phyloP scores from a whole-genome alignment of 1,140 invertebrate genomes.

The Papilio xuthus region DNA sequence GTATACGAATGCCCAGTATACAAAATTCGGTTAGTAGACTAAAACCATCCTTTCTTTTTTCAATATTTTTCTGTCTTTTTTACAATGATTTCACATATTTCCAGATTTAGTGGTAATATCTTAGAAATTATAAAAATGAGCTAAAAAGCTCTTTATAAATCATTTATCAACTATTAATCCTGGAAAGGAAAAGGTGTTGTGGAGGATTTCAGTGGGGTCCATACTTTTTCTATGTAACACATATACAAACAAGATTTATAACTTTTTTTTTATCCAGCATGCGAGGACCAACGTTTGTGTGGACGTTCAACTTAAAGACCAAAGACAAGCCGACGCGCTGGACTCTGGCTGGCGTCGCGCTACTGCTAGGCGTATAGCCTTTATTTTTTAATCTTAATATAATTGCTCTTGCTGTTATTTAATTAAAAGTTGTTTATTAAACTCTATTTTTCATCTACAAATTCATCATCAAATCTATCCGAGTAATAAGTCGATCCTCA shows the following conservation, averaged over 20 bases:
- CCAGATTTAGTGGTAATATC: not conserved
- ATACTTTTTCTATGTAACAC: too few species aligned
- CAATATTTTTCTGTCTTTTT: not conserved
- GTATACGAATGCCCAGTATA: slow-evolving; percentile 97
- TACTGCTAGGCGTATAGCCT: slow-evolving; percentile 88
- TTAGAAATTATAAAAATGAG: not conserved
- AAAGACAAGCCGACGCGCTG: slow-evolving; percentile 95
- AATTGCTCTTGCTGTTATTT: slow-evolving; percentile 40
- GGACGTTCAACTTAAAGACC: slow-evolving; percentile 97
- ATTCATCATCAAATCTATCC: not conserved
- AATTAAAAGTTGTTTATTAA: slow-evolving; percentile 37
- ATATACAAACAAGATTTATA: not conserved
- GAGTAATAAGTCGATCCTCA: too few species aligned
- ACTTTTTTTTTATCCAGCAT: slow-evolving; percentile 65
- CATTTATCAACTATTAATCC: not conserved
- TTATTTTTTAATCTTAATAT: slow-evolving; percentile 32
- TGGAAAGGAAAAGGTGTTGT: not conserved
- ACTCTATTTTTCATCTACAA: not conserved
- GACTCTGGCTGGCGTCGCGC: slow-evolving; percentile 95
- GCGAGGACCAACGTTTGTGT: slow-evolving; percentile 95
- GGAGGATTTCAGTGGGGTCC: not conserved
- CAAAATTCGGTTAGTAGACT: slow-evolving; percentile 87
- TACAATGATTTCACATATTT: not conserved
- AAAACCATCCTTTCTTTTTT: not conserved
- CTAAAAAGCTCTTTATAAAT: not conserved